These are phyloP conservation scores for Pyralis farinalis DNA, from an alignment of 2,888 invertebrate species.

Conservation along the genomic window DNA sequence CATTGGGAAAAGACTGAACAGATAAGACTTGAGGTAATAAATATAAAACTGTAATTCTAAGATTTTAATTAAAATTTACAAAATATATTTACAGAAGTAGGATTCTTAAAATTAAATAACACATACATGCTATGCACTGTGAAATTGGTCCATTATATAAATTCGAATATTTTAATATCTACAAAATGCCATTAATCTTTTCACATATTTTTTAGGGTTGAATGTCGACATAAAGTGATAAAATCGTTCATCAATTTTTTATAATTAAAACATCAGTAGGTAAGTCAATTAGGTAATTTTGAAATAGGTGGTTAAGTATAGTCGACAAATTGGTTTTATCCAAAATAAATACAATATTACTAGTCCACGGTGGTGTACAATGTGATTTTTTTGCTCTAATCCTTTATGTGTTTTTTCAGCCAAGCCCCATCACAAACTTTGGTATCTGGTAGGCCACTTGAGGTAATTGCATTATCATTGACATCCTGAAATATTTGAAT, in stretches of 20 bases:
- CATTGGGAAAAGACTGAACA: too few relatives aligned
- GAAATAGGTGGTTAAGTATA: background rate
- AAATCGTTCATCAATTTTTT: too few relatives aligned
- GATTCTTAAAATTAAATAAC: conserved; percentile 5
- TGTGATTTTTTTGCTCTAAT: conserved; percentile 30
- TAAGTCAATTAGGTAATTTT: background rate
- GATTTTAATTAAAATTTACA: conserved; percentile 24
- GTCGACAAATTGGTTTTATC: background rate
- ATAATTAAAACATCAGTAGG: too few relatives aligned
- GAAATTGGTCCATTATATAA: conserved; percentile 3
- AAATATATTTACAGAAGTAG: conserved; percentile 22
- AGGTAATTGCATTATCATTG: conserved; percentile 92
- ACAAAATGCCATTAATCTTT: background rate
- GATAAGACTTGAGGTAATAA: too few relatives aligned
- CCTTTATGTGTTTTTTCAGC: conserved; percentile 66
- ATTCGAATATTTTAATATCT: background rate
- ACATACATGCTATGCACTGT: background rate
- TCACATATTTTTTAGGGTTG: background rate
- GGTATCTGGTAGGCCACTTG: conserved; percentile 91
- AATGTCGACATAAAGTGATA: background rate
- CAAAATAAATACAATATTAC: conserved; percentile 12
- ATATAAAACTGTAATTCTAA: too few relatives aligned
- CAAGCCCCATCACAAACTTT: conserved; percentile 91
- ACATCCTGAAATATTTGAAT: conserved; percentile 83
- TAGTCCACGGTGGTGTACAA: conserved; percentile 33